These are phyloP conservation scores for Aphidoletes aphidimyza DNA, from an alignment of 2,888 invertebrate species.

Conservation along the genomic window DNA sequence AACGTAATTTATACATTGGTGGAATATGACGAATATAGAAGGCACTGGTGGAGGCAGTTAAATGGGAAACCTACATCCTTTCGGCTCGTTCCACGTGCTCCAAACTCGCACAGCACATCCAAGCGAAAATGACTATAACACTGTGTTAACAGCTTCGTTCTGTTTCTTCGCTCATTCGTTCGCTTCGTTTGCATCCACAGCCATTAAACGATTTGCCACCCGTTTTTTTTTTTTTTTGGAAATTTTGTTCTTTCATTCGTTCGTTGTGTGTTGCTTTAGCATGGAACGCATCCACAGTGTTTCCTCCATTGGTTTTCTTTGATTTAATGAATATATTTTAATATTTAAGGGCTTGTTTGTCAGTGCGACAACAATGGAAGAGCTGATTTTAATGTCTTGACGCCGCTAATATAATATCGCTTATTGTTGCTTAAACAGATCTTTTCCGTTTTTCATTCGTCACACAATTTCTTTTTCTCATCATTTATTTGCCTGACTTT, in stretches of 20 bases:
- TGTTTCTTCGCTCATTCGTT: neutral
- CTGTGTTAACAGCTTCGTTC: neutral
- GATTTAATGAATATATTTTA: slow-evolving; percentile 53
- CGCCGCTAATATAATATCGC: slow-evolving; percentile 23
- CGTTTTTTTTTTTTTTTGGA: no score
- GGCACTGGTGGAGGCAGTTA: neutral
- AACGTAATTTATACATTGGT: neutral
- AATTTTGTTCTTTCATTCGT: no score
- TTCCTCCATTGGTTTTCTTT: slow-evolving; percentile 23
- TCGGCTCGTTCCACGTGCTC: neutral
- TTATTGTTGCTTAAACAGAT: slow-evolving; percentile 36
- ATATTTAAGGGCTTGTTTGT: slow-evolving; percentile 52
- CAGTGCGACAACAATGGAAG: slow-evolving; percentile 28
- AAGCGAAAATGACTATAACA: neutral
- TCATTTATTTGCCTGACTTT: slow-evolving; percentile 36
- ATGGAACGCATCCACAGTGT: slow-evolving; percentile 3
- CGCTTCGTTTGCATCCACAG: neutral
- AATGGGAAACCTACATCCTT: neutral
- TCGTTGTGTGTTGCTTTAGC: no score
- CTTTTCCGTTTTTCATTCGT: slow-evolving; percentile 24
- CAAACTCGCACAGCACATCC: neutral
- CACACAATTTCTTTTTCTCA: slow-evolving; percentile 25
- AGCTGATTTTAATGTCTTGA: neutral
- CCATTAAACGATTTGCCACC: slow-evolving; percentile 29
- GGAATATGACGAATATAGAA: neutral